Base-by-base conservation (phyloP, 2,888 invertebrate species). In the Nomada fabriciana region DNA sequence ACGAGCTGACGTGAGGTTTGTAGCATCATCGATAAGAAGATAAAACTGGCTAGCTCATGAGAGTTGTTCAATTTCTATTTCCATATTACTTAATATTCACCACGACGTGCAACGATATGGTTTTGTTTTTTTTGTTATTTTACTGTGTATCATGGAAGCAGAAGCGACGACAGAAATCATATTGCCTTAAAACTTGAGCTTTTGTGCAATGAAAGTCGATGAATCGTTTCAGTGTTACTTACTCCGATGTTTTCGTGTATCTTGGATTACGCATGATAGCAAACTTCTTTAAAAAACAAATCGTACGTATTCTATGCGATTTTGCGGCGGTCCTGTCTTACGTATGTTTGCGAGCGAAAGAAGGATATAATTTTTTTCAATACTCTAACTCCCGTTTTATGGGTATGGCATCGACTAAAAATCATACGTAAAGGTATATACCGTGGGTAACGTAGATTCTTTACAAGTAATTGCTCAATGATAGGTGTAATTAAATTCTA, bases 381-480 rank as follows among this genome's bases (percentile, higher is more conserved):
- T 42, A 69, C 23, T 47, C 50, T 69, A 79, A 74, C 53, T 69
- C 67, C 61, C 68, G 23, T 52, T 69, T 61, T 60, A 72, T 61
- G 61, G 55, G 42, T 75, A 42, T 55, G 67, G 72, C 29, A 61
- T 72, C 79, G 60, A 72, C 61, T 64, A 76, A 81, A 72, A 76
- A 77, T 11, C 65, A 73, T 69, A 59, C 72, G 73, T 82, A 80
- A 67, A 81, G 72, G 69, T 69, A 70, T 36, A 61, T 47, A 53
- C 36, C 64, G 73, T 77, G 77, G 64, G 90, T 90, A 91, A 88
- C 83, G 89, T 89, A 89, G 71, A 88, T 78, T 82, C 78, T 87
- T 83, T 83, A 86, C 76, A 78, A 89, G 85, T 86, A 86, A 83
- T 92, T 92, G 91, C 91, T 92, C 92, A 91, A 90, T 90, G 90